phyloP scores from a whole-genome alignment of 1,140 invertebrate genomes.

The Drosophila melanica region DNA sequence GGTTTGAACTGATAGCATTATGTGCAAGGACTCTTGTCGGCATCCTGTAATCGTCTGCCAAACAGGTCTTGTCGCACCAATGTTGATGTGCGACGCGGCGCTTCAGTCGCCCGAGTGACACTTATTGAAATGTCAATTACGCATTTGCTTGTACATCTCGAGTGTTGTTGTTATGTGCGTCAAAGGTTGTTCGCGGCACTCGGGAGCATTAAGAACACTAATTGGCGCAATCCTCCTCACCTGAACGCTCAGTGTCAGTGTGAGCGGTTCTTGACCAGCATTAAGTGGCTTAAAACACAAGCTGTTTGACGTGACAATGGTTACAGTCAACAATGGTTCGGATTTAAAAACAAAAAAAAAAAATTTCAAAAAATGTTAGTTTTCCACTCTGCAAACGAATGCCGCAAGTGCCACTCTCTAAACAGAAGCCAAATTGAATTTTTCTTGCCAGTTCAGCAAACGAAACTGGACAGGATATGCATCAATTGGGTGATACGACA shows the following conservation, averaged over 20 bases:
- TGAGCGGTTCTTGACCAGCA: conserved; percentile 1
- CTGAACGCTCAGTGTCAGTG: neutral
- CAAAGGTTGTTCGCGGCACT: conserved; percentile 35
- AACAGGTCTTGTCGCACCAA: neutral
- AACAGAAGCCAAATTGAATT: neutral
- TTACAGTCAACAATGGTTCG: neutral
- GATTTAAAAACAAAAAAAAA: too few species aligned
- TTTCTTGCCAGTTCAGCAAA: neutral
- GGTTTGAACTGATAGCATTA: conserved; percentile 2
- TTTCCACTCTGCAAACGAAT: neutral
- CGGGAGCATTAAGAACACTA: conserved; percentile 53
- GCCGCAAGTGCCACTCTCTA: conserved; percentile 32
- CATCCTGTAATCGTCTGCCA: neutral
- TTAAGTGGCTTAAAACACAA: conserved; percentile 18
- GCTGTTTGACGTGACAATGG: conserved; percentile 29
- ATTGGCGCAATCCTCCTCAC: conserved; percentile 30
- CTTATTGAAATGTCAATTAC: conserved; percentile 76
- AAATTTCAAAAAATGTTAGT: too few species aligned
- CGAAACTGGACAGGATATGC: conserved; percentile 14
- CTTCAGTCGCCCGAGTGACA: conserved; percentile 48
- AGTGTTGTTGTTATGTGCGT: conserved; percentile 11
- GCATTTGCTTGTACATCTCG: conserved; percentile 55
- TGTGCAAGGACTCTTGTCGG: neutral
- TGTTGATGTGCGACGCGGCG: conserved; percentile 8
- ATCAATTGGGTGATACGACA: conserved; percentile 38